Conservation (phyloP, 2,113 vertebrate species). For the Gorsachius goisagi region DNA sequence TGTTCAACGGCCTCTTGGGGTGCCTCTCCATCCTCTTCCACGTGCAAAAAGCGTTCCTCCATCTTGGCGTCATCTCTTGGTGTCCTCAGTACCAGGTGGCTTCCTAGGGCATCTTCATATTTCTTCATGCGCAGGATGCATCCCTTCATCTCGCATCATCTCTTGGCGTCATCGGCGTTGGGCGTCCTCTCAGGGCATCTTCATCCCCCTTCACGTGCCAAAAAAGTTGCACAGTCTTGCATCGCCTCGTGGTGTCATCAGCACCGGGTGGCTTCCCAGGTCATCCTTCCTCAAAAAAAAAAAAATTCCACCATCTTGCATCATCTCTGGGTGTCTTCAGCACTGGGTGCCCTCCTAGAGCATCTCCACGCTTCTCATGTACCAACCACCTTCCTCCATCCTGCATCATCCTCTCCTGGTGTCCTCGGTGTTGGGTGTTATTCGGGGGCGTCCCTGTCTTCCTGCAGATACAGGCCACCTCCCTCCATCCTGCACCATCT, state of each 20-base stretch:
- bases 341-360: neutral
- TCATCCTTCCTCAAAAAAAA: neutral
- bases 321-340: neutral
- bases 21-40: neutral
- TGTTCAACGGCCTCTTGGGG: fast-evolving
- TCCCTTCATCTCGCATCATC: neutral
- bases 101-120: neutral
- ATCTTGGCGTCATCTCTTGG: neutral
- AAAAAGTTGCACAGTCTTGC: neutral
- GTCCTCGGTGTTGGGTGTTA: too few species aligned
- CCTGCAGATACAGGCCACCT: neutral
- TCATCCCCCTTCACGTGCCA: neutral
- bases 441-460: neutral
- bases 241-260: neutral
- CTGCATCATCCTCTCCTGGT: neutral
- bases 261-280: neutral
- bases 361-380: neutral
- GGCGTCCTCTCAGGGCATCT: neutral
- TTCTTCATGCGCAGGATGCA: neutral
- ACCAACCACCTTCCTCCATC: neutral
- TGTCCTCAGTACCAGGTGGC: neutral
- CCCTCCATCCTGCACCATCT: neutral
- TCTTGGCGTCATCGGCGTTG: neutral
- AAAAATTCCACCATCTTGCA: neutral
- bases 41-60: fast-evolving